Evolutionary conservation across 2,888 invertebrate species (phyloP).

Genomic region (Acleris literana): DNA sequence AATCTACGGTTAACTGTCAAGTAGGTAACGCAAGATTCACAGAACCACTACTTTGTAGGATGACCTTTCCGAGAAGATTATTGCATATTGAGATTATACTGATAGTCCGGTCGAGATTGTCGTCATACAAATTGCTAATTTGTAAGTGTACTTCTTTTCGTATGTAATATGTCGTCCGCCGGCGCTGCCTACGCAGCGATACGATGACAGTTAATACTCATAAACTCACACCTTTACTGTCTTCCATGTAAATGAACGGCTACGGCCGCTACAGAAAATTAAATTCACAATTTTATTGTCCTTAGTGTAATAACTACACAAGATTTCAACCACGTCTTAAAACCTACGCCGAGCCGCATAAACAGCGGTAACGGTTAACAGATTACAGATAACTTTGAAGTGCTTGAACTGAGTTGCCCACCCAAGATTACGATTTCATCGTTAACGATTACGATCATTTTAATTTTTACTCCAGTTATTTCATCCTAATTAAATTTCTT

Average conservation of each 20-base stretch:
- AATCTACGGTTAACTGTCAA: slow-evolving; percentile 12
- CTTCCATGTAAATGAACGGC: slow-evolving; percentile 33
- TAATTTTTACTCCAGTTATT: too few species aligned
- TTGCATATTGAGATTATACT: slow-evolving; percentile 15
- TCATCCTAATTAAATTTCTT: too few species aligned
- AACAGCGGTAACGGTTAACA: slow-evolving; percentile 2
- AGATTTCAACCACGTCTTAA: slow-evolving; percentile 2
- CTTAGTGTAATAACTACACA: slow-evolving; percentile 13
- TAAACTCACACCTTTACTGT: slow-evolving; percentile 36
- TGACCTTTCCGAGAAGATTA: slow-evolving; percentile 5
- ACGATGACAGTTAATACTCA: slow-evolving; percentile 47
- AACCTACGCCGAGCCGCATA: slow-evolving; percentile 8
- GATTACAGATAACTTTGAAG: slow-evolving; percentile 20
- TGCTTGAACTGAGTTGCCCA: slow-evolving; percentile 9
- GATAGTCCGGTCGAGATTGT: background rate
- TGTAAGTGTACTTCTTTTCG: slow-evolving; percentile 20
- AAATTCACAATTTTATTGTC: slow-evolving; percentile 28
- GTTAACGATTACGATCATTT: slow-evolving; percentile 2
- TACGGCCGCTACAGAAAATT: slow-evolving; percentile 26
- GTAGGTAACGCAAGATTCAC: slow-evolving; percentile 19
- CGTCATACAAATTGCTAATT: background rate
- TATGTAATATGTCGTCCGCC: slow-evolving; percentile 36
- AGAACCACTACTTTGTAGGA: slow-evolving; percentile 17
- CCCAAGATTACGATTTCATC: slow-evolving; percentile 17
- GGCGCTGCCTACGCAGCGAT: slow-evolving; percentile 45